Base-by-base conservation (phyloP, 2,797 vertebrate species). In the Choloepus didactylus region DNA sequence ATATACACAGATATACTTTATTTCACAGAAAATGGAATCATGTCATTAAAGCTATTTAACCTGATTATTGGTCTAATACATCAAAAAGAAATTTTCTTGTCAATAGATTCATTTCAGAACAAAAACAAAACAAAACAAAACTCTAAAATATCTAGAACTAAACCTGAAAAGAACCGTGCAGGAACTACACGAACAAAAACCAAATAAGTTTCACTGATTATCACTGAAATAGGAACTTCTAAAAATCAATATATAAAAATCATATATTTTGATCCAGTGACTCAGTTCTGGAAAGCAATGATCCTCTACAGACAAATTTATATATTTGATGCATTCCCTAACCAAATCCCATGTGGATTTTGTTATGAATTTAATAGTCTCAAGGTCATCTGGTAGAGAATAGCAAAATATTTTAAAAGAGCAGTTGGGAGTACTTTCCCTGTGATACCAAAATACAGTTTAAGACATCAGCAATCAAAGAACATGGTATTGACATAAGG, bases 391-490 rank as follows among this genome's bases (percentile, higher is more conserved):
- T 73, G 60, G 85, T 93, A 95, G 83, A 77, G 56, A 56, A 56
- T 56, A 62, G 9, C 27, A 93, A 86, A 25, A 60, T 38, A 14
- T 89, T 79, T 67, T 21, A 41, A 38, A 87, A 86, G 82, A 93
- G 46, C 92, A 86, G 80, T 21, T 73, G 96, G 59, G 64, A 95
- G 35, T 44, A 59, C 46, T 85, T 94, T 66, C 85, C 85, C 93
- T 73, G 29, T 62, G 93, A 97, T 69, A 92, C 69, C 72, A 35
- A 94, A 70, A 89, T 66, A 69, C 23, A 82, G 87, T 73, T 81
- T 72, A 90, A 95, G 91, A 92, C 38, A 82, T 89, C 84, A 85
- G 79, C 89, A 83, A 79, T 92, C 85, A 95, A 83, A 81, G 38
- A 69, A 70, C 86, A 60, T 21, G 29, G 64, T 90, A 41, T 72